Base-by-base conservation (phyloP, 2,797 vertebrate species). In the Monodelphis domestica region DNA sequence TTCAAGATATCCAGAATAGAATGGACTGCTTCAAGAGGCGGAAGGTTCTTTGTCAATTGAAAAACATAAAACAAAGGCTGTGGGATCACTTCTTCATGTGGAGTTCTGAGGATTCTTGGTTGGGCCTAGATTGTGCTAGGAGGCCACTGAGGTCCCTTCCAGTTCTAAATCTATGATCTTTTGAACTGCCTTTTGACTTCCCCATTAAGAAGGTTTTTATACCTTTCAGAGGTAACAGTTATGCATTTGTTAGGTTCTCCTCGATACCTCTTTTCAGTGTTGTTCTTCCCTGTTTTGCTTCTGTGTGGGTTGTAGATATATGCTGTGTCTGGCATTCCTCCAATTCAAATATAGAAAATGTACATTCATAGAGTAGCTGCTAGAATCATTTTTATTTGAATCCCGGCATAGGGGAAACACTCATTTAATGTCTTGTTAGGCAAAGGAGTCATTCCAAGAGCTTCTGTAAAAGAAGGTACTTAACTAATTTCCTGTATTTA, bases 311-410 rank as follows among this genome's bases (percentile, higher is more conserved):
- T 91, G 14, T n/a, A 57, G n/a, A 7, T 12, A 51, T 92, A 0
- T 56, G 87, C 50, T 29, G 1, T 29, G 0, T 51, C 89, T 94
- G 54, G 5, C 6, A 30, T 94, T 93, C 53, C 90, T 94, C 21
- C 54, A 91, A 56, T 92, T 90, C 52, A 91, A 90, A 88, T 1
- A 21, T 0, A 91, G 94, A 93, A 92, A 93, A 89, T 90, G 26
- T 28, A 4, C 56, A 9, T 91, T 11, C 21, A 26, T 2, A 29
- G 53, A 53, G 63, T 54, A 89, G 89, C 78, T 92, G 54, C 12
- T 57, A 11, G 7, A 4, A 54, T 87, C 51, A 15, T 1, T 94
- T 96, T 53, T 89, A 2, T 91, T 94, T 93, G 93, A 90, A 3
- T 57, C 63, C 54, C 51, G 91, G 91, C 94, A 11, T 1, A 89